Conservation (phyloP, 1,140 invertebrate genomes). For the Sinonovacula constricta region DNA sequence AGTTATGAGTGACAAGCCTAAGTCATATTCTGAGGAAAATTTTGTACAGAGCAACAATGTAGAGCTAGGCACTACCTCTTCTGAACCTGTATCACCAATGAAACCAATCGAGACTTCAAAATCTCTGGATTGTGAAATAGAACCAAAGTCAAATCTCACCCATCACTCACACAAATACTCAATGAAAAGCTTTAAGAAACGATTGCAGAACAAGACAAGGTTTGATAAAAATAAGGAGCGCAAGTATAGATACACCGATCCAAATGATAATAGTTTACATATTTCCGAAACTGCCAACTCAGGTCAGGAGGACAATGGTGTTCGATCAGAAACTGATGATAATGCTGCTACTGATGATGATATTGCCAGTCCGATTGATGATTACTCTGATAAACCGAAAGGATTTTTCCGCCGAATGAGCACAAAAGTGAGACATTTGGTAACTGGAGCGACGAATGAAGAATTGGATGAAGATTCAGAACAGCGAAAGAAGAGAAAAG, state of each 20-base stretch:
- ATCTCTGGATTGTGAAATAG: conserved; percentile 6
- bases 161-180: conserved; percentile 34
- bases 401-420: conserved; percentile 68
- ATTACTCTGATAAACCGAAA: conserved; percentile 5
- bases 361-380: background rate
- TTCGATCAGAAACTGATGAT: conserved; percentile 11
- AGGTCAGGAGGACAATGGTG: background rate
- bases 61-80: background rate
- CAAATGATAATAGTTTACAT: background rate
- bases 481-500: conserved; percentile 12
- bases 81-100: background rate
- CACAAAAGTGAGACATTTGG: conserved; percentile 61
- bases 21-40: conserved; percentile 36
- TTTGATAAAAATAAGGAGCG: conserved; percentile 22
- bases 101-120: background rate
- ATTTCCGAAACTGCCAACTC: background rate
- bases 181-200: conserved; percentile 44
- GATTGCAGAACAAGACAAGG: conserved; percentile 16
- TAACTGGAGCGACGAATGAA: conserved; percentile 47
- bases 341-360: conserved; percentile 17
- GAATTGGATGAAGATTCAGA: conserved; percentile 15
- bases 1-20: conserved; percentile 1
- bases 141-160: background rate
- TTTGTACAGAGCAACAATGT: background rate
- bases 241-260: conserved; percentile 1